phyloP scores from a whole-genome alignment of 2,797 vertebrate genomes.

The Rallus crepitans region DNA sequence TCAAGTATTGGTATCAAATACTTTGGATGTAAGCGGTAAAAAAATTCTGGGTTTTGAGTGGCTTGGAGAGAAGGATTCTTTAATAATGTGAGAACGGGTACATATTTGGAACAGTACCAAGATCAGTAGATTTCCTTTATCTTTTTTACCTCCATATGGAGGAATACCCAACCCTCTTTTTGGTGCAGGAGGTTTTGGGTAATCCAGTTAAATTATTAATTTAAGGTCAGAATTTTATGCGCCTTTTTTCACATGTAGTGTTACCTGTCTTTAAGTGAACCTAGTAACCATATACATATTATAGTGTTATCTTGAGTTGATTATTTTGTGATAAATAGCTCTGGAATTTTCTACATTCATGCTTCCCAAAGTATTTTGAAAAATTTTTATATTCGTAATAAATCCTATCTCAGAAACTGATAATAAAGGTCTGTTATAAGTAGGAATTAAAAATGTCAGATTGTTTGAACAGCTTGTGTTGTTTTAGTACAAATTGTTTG shows the following conservation, averaged over 20 bases:
- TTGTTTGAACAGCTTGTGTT: slow-evolving; percentile 84
- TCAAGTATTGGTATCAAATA: not conserved
- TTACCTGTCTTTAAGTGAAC: not conserved
- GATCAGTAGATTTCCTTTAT: not conserved
- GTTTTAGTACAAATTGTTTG: slow-evolving; percentile 80
- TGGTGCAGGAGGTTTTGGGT: not conserved
- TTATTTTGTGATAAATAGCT: not conserved
- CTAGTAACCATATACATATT: not conserved
- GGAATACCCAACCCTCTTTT: not conserved
- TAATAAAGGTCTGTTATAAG: slow-evolving; percentile 73
- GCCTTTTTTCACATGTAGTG: not conserved
- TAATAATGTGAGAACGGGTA: fast-evolving
- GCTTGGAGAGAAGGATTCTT: not conserved
- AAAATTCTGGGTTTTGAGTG: not conserved
- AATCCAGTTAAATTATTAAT: not conserved
- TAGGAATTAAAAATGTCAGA: slow-evolving; percentile 81
- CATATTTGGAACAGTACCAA: not conserved
- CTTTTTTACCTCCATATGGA: not conserved
- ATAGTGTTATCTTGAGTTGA: not conserved
- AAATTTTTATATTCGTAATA: slow-evolving; percentile 62
- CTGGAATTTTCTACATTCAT: not conserved
- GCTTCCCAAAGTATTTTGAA: slow-evolving; percentile 3
- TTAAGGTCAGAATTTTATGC: not conserved
- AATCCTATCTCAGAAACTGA: slow-evolving; percentile 66
- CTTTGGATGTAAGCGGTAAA: not conserved